Base-by-base conservation (phyloP, 2,888 invertebrate species). In the Xanthorhoe spadicearia region DNA sequence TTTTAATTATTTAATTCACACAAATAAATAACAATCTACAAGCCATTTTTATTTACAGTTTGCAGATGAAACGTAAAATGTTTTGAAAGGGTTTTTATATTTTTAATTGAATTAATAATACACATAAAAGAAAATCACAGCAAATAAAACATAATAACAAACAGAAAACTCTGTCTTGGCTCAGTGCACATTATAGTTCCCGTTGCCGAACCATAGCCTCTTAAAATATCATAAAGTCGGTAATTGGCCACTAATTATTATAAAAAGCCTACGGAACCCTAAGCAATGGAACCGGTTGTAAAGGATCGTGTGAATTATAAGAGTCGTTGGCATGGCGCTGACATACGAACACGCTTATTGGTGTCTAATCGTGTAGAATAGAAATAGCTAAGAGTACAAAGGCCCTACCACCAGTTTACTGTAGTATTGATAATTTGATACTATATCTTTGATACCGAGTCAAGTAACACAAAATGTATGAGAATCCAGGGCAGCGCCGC, bases 271-370 rank as follows among this genome's bases (percentile, higher is more conserved):
- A 46, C 79, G 60, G 82, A 80, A 83, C 82, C 81, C 64, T 0
- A 23, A 8, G 43, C 19, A 23, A 9, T 17, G 15, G 55, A 78
- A 89, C 89, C 89, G 88, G 90, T 90, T 81, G 83, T 75, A 83
- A 84, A 73, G 65, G 70, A 84, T 84, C 90, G 89, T 89, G 89
- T 84, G 89, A 90, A 85, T 83, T 77, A 79, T 77, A 77, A 78
- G 68, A 68, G 74, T 59, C 19, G 74, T 59, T 18, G 28, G 61
- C 19, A 46, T 52, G 38, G 59, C 38, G 17, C 52, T 38, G 54
- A 58, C 61, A 52, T 49, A 51, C 59, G 9, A 10, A 23, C 38
- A 23, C 23, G 58, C 35, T n/a, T n/a, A 48, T 48, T 15, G 38
- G 48, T 15, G 13, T 15, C 48, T 15, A 48, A 48, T 48, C 48